Base-by-base conservation (phyloP, 2,888 invertebrate genomes). In the Chrysolina oricalcia region DNA sequence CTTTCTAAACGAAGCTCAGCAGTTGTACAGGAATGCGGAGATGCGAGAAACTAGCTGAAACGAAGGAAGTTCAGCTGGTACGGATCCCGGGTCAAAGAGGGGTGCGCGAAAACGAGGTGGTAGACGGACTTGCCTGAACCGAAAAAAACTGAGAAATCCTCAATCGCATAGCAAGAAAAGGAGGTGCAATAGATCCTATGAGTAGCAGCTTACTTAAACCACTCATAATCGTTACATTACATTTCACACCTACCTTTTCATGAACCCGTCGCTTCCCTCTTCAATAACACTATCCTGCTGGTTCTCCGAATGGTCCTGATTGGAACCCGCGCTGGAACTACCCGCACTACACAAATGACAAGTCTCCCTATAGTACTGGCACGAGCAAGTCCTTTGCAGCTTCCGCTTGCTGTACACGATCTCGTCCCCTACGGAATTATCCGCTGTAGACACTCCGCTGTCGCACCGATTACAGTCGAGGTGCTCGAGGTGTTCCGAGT, bases 391-490 rank as follows among this genome's bases (percentile, higher is more conserved):
- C 73, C 91, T 89, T 86, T 86, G 89, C 84, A 88, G 74, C 77
- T 87, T 91, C 75, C 87, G 91, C 88, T 87, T 91, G 87, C 80
- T 90, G 71, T 84, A 82, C 67, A 82, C 80, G 79, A 84, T 84
- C 15, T 85, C 85, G 11, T 86, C 86, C 15, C 83, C 85, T 86
- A 89, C 86, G 5, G 88, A 88, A 80, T 89, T 89, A 82, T 91
- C 91, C 8, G 87, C 91, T 6, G 89, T 89, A 19, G 88, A 88
- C 27, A 89, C 85, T 15, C 89, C 89, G 83, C 91, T 91, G 82
- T 91, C 91, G 83, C 91, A 91, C 15, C 90, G 88, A 74, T 90
- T 90, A 82, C 91, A 91, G 67, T 90, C 90, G 50, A 90, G 90
- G 80, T 91, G 90, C 78, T 90, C 90, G 50, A 90, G 90, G 80